phyloP scores from a whole-genome alignment of 2,888 invertebrate genomes.

The Oscheius sp. region DNA sequence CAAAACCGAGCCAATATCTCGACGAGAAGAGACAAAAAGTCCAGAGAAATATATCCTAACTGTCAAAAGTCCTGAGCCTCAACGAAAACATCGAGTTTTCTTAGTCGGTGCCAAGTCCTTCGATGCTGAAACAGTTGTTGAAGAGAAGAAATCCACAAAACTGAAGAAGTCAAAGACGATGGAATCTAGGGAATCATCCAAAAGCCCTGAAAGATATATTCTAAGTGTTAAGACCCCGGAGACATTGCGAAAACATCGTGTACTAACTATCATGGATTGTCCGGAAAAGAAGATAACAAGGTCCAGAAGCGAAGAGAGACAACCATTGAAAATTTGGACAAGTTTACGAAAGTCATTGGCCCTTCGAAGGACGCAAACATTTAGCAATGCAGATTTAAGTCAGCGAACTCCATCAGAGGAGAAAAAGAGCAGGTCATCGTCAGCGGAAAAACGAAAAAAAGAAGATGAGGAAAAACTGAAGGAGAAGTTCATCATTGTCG shows the following conservation, averaged over 20 bases:
- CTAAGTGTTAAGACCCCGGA: slow-evolving; percentile 41
- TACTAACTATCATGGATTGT: slow-evolving; percentile 14
- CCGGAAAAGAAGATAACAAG: slow-evolving; percentile 15
- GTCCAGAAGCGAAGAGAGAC: slow-evolving; percentile 20
- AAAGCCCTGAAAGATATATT: slow-evolving; percentile 39
- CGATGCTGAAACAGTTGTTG: slow-evolving; percentile 34
- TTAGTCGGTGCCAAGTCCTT: slow-evolving; percentile 5
- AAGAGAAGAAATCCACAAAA: slow-evolving; percentile 37
- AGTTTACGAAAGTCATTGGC: slow-evolving; percentile 7
- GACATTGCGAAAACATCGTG: slow-evolving; percentile 40
- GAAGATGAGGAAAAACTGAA: slow-evolving; percentile 7
- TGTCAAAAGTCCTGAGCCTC: slow-evolving; percentile 42
- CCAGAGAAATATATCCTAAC: slow-evolving; percentile 41
- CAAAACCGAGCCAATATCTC: slow-evolving; percentile 14
- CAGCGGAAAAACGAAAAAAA: background rate
- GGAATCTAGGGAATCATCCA: slow-evolving; percentile 23
- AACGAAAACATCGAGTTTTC: slow-evolving; percentile 36
- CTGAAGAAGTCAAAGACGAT: slow-evolving; percentile 18
- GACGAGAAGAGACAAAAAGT: slow-evolving; percentile 27
- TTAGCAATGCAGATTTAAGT: background rate
- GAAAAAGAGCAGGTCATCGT: background rate
- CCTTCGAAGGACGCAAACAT: slow-evolving; percentile 17
- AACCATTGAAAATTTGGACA: slow-evolving; percentile 14
- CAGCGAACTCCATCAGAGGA: background rate
- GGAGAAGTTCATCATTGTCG: slow-evolving; percentile 4